Conservation (phyloP, 2,797 vertebrate species). For the Lacerta viridis region DNA sequence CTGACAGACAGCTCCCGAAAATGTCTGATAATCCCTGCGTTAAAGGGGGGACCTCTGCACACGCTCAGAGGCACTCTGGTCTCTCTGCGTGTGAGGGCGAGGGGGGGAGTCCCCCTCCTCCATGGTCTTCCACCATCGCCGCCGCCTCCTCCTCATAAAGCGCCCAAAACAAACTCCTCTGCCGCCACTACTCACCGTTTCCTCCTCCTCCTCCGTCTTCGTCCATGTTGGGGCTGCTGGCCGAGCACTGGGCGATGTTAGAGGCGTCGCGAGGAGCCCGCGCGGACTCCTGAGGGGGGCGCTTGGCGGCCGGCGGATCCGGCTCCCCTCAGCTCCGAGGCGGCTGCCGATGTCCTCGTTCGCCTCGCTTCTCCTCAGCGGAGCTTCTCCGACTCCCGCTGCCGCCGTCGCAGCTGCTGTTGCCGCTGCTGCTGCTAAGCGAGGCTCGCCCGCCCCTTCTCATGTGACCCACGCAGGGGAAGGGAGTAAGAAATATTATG, state of each 20-base stretch:
- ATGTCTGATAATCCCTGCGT: too few relatives aligned
- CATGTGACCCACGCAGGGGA: slow-evolving; percentile 58
- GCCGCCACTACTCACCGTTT: slow-evolving; percentile 73
- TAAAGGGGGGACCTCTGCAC: neutral
- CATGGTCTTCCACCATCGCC: too few relatives aligned
- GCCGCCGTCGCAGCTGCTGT: slow-evolving; percentile 28
- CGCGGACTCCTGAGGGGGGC: neutral
- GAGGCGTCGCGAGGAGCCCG: neutral
- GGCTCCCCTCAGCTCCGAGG: neutral
- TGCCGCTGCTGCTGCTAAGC: slow-evolving; percentile 38
- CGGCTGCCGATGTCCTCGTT: neutral
- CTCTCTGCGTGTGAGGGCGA: neutral
- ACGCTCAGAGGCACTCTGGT: neutral
- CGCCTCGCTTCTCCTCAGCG: neutral
- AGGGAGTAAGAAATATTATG: neutral
- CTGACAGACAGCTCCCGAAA: too few relatives aligned
- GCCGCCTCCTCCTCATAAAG: neutral
- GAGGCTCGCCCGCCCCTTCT: slow-evolving; percentile 58
- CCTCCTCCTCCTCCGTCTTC: slow-evolving; percentile 77
- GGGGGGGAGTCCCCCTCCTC: neutral
- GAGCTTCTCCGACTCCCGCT: neutral
- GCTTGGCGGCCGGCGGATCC: neutral
- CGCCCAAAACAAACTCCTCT: neutral
- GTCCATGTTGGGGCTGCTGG: slow-evolving; percentile 74
- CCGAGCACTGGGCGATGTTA: slow-evolving; percentile 29